Evolutionary conservation across 2,797 vertebrate species (phyloP), one percentile per base, ranked within the genome.

Genomic region (Zalophus californianus): DNA sequence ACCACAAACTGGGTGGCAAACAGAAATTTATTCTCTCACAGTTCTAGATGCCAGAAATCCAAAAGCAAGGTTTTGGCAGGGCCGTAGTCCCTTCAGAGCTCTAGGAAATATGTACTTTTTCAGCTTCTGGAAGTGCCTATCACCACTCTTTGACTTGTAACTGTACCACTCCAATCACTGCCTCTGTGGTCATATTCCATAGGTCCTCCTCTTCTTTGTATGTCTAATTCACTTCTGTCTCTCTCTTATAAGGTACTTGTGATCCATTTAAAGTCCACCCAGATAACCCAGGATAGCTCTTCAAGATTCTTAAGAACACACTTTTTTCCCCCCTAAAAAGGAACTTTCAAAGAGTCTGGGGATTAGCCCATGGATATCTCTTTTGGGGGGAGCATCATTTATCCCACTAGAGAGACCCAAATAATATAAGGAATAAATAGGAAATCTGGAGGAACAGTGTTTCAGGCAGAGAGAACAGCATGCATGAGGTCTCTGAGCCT

Each of bases 11-110:
- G 27, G 20, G 35, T 62, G 10, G 5, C 44, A 5, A 56, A 54
- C 2, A 86, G 11, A n/a, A 64, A 60, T 16, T 35, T 32, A 85
- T 35, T 86, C 62, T 35, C 20, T 82, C 38, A 70, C 18, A 48
- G 58, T 72, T 86, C 54, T 92, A 54, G 60, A 92, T 54, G 62
- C 20, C 58, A 83, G 38, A 48, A 90, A 48, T 44, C n/a, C 21
- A 56, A 86, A 78, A 25, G 50, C 14, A 60, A n/a, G 38, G 25
- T 85, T 73, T 72, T 4, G 32, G 7, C 3, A 70, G 41, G 25
- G 1, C 23, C 1, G 3, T 27, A 21, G 0, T 72, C 25, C 7
- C 5, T 72, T 77, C 41, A n/a, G 35, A n/a, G 41, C 41, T 48
- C 48, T n/a, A n/a, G 9, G 29, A 38, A 32, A 13, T 38, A 25